Conservation (phyloP, 2,113 vertebrate species). For the Tyto alba region DNA sequence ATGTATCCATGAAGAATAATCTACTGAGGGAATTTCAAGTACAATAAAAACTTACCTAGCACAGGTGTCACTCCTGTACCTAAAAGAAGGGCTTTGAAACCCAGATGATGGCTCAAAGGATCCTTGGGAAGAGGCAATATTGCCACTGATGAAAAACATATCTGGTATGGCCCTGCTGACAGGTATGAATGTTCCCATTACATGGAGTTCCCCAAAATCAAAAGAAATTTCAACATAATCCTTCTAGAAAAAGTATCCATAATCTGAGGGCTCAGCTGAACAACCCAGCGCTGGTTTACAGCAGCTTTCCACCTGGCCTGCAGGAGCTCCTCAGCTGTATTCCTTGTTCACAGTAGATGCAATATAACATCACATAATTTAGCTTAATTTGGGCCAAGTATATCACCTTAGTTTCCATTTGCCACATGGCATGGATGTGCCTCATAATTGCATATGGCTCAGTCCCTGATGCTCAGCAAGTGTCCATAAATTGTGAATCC, state of each 20-base stretch:
- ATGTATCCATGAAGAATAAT: background rate
- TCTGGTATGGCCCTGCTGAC: background rate
- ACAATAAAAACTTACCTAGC: background rate
- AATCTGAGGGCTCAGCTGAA: background rate
- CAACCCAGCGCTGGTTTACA: background rate
- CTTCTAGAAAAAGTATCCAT: background rate
- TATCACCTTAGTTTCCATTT: background rate
- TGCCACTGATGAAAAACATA: background rate
- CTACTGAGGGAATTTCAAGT: background rate
- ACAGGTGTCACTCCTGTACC: background rate
- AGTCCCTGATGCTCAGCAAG: background rate
- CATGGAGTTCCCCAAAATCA: background rate
- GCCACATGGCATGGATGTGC: background rate
- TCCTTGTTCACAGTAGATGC: background rate
- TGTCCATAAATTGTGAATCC: accelerated
- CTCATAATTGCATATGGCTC: accelerated
- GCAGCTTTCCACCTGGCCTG: background rate
- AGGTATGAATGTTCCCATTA: background rate
- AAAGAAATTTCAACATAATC: background rate
- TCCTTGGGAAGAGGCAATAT: background rate
- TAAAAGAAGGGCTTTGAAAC: background rate
- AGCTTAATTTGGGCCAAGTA: background rate
- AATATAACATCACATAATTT: background rate
- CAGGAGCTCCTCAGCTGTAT: background rate
- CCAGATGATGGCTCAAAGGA: background rate